A percentile compares a stretch with the other conserved stretches of the same genome.
These are phyloP conservation scores for Spilogale gracilis DNA, from an alignment of 2,113 vertebrate species.

Conservation along the genomic window DNA sequence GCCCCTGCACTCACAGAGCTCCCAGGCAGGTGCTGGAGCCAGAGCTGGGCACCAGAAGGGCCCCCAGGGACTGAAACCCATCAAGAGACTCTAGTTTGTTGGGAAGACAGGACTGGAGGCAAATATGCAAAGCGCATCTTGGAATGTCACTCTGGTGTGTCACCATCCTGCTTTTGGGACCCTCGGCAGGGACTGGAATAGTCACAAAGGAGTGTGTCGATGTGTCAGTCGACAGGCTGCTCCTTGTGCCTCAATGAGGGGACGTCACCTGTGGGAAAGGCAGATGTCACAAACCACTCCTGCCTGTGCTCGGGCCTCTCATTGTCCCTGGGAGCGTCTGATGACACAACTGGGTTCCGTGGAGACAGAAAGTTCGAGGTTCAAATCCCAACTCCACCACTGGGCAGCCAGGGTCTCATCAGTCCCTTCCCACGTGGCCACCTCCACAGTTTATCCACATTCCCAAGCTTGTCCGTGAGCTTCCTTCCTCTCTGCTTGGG, in stretches of 20 bases:
- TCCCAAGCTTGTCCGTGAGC: accelerated
- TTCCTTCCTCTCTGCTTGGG: not conserved
- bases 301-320: not conserved
- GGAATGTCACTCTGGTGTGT: not conserved
- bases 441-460: not conserved
- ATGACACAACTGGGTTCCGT: not conserved
- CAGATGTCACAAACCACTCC: not conserved
- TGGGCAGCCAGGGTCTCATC: not conserved
- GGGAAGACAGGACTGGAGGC: not conserved
- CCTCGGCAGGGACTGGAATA: not conserved
- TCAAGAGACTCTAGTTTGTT: not conserved
- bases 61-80: not conserved
- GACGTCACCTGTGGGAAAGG: not conserved
- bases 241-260: not conserved
- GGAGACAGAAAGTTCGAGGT: not conserved
- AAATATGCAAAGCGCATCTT: not conserved
- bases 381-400: not conserved
- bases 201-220: not conserved
- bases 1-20: not conserved
- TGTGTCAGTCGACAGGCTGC: not conserved
- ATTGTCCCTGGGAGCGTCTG: not conserved
- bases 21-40: too few species aligned
- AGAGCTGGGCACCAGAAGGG: not conserved
- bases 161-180: not conserved
- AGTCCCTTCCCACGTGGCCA: too few species aligned